These are phyloP conservation scores for Nesoenas mayeri DNA, from an alignment of 2,113 vertebrate species.

Conservation along the genomic window DNA sequence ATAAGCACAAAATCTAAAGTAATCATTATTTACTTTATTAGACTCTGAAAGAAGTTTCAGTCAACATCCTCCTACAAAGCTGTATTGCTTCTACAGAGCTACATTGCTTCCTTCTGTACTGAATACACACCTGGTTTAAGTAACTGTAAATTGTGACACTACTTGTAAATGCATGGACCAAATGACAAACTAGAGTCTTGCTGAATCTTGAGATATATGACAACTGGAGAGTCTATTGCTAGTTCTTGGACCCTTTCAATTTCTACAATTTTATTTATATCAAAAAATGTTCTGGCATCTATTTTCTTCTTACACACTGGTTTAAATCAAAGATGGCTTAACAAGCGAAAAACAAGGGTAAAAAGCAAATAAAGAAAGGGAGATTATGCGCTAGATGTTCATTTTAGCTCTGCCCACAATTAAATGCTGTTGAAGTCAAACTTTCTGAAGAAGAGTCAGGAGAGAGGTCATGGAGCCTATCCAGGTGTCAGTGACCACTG, in stretches of 20 bases:
- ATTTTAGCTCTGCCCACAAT: neutral
- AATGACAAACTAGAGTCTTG: neutral
- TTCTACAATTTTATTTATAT: neutral
- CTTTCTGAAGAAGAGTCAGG: neutral
- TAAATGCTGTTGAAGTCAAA: neutral
- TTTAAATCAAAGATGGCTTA: neutral
- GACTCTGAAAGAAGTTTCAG: neutral
- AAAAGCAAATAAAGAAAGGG: neutral
- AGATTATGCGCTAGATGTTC: neutral
- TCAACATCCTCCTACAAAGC: neutral
- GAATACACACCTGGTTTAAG: neutral
- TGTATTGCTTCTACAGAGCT: neutral
- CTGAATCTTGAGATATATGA: neutral
- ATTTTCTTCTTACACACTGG: neutral
- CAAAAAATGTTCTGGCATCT: neutral
- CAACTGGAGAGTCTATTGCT: neutral
- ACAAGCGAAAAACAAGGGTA: neutral
- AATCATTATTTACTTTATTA: neutral
- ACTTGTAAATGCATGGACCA: neutral
- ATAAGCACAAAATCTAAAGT: neutral
- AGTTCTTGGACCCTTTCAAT: neutral
- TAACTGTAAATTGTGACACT: neutral
- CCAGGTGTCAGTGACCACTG: neutral
- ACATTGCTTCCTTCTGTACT: neutral
- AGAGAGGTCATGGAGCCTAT: neutral